Conservation (phyloP, 2,797 vertebrate genomes). For the Poeciliopsis presidionis region DNA sequence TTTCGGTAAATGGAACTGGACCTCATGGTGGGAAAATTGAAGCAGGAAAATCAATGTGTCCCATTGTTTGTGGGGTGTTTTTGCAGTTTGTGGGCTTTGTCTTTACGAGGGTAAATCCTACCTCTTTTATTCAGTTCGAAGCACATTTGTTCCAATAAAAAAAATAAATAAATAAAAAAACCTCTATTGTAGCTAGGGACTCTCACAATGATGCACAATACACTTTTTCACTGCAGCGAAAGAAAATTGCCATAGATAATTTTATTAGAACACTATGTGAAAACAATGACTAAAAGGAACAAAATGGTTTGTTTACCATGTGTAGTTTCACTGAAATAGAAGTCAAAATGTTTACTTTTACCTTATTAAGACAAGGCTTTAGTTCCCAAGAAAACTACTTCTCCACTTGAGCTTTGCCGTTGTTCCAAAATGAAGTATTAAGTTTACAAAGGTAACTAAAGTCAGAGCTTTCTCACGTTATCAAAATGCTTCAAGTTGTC, state of each 20-base stretch:
- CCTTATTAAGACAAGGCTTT: neutral
- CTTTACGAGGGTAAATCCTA: neutral
- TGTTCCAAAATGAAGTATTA: neutral
- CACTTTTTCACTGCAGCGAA: neutral
- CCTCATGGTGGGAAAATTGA: neutral
- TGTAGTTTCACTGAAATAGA: neutral
- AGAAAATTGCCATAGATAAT: neutral
- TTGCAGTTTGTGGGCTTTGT: neutral
- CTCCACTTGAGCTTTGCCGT: neutral
- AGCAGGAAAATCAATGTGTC: conserved; percentile 2
- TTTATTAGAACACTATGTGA: neutral
- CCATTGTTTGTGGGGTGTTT: neutral
- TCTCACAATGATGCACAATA: neutral
- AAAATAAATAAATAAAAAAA: neutral
- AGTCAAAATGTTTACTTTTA: neutral
- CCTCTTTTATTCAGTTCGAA: conserved; percentile 10
- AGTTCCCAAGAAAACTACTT: neutral
- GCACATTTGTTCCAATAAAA: neutral
- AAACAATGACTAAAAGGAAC: neutral
- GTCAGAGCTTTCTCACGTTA: neutral
- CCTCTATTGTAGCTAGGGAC: neutral
- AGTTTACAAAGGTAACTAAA: neutral
- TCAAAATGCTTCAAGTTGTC: neutral
- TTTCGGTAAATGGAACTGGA: conserved; percentile 21
- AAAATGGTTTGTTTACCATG: neutral